Conservation (phyloP, 2,797 vertebrate species). For the Glyptemys insculpta region DNA sequence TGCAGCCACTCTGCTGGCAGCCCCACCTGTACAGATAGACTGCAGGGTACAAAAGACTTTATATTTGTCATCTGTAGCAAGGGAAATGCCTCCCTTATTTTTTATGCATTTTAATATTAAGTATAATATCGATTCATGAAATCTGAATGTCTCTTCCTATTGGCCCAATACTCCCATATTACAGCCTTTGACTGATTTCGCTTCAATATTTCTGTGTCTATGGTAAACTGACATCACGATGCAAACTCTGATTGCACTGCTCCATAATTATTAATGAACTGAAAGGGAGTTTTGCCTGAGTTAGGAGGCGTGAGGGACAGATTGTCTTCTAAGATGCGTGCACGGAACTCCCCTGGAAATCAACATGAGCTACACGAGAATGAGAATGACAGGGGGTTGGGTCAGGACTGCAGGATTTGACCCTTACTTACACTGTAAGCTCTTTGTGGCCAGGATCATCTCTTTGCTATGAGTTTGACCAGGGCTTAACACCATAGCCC, state of each 20-base stretch:
- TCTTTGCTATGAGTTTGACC: neutral
- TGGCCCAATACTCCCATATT: conserved; percentile 66
- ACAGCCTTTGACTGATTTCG: conserved; percentile 55
- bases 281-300: conserved; percentile 21
- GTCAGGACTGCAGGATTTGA: neutral
- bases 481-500: neutral
- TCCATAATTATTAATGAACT: conserved; percentile 72
- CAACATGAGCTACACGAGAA: conserved; percentile 9
- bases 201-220: conserved; percentile 65
- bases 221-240: conserved; percentile 61
- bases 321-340: neutral
- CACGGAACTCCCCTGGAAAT: neutral
- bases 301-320: neutral
- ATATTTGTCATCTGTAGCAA: neutral
- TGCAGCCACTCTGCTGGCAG: neutral
- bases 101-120: conserved; percentile 48
- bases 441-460: neutral
- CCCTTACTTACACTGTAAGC: neutral
- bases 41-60: neutral
- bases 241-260: conserved; percentile 56
- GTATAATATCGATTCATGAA: conserved; percentile 68
- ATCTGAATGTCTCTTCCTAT: conserved; percentile 52
- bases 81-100: neutral
- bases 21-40: neutral
- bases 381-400: neutral